A percentile compares a stretch with the other conserved stretches of the same genome.
Evolutionary conservation across 2,797 vertebrate genomes (phyloP).

Genomic region (Phylloscopus collybita): DNA sequence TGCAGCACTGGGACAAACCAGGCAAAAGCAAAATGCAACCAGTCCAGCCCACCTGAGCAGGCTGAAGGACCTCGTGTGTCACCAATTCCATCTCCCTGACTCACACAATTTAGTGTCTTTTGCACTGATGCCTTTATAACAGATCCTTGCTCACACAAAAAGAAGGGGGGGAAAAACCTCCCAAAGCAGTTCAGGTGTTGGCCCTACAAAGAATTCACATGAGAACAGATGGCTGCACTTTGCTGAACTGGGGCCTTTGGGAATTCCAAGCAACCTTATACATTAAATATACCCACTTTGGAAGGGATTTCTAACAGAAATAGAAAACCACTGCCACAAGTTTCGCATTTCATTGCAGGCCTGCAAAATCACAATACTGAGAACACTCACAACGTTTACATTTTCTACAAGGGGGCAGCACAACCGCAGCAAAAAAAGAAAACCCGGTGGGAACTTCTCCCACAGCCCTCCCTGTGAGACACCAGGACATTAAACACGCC

Average conservation of each 20-base stretch:
- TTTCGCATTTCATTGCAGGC: not conserved
- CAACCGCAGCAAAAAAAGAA: not conserved
- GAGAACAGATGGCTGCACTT: not conserved
- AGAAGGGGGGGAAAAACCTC: not conserved
- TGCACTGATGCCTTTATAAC: not conserved
- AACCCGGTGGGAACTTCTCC: not conserved
- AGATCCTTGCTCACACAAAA: not conserved
- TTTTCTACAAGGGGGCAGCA: constrained; percentile 47
- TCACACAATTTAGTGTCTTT: not conserved
- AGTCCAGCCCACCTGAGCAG: not conserved
- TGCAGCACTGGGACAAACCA: not conserved
- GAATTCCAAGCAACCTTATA: not conserved
- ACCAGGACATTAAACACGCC: not conserved
- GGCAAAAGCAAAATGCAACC: not conserved
- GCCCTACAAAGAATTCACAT: not conserved
- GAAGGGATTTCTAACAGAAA: constrained; percentile 6
- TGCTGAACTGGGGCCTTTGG: not conserved
- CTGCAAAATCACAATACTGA: not conserved
- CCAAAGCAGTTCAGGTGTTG: not conserved
- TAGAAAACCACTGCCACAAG: not conserved
- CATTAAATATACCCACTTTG: not conserved
- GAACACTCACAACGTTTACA: not conserved
- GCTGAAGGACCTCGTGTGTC: not conserved
- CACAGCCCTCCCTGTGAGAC: not conserved
- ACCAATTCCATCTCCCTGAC: not conserved